Evolutionary conservation across 1,140 invertebrate species (phyloP), one percentile per base, ranked within the genome.

Genomic region (Drosophila murphyi): DNA sequence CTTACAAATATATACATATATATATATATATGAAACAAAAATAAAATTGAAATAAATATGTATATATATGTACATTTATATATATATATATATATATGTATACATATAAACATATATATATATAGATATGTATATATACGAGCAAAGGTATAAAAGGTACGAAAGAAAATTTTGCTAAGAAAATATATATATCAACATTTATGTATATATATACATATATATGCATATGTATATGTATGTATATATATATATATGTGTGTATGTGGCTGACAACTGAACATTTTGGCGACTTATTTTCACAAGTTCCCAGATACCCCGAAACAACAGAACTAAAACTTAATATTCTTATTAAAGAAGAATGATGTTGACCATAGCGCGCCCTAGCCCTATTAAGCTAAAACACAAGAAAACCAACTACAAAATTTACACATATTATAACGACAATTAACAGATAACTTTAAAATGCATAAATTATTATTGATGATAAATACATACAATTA

Each of bases 1-100:
- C 82, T 87, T 87, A 88, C 82, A 87, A 78, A 87, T 86, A 86
- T 82, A 81, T 70, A 85, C 73, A 54, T 54, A 80, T 78, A 80
- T 72, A 86, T 76, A 86, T 65, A 72, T 68, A 74, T 56, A 77
- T 69, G 7, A 39, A 2, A 39, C 37, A 39, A 41, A 76, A 56
- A 51, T 62, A 77, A 72, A 78, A 60, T 63, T 43, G 34, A 34
- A 47, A 45, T 54, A 76, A 60, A 54, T 45, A 51, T 69, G 55
- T 55, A 61, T 64, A 70, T 72, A 77, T 69, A 52, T 70, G 20
- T 61, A 68, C 68, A 75, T 52, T 67, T 28, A 55, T 61, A 62
- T 47, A 80, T 64, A 64, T 35, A 32, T 67, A 41, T 34, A 63
- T 63, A 77, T 67, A 76, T 56, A 67, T 64, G 29, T 47, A 55